These are phyloP conservation scores for Aspidapion aeneum DNA, from an alignment of 2,888 invertebrate genomes.

Conservation along the genomic window DNA sequence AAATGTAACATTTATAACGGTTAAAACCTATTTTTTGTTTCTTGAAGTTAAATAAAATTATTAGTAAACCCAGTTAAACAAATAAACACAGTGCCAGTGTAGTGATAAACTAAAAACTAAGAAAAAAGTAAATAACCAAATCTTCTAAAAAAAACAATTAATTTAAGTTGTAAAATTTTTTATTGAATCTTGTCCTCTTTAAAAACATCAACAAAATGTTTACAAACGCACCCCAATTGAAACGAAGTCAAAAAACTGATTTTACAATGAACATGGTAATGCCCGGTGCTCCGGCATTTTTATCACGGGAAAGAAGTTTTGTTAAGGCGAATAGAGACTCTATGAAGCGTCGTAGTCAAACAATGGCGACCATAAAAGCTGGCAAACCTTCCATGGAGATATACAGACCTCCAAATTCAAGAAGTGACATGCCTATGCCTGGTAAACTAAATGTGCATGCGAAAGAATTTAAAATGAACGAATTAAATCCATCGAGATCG, in stretches of 20 bases:
- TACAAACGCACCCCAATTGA: conserved; percentile 34
- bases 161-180: too few relatives aligned
- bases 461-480: conserved; percentile 84
- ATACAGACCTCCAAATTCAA: conserved; percentile 74
- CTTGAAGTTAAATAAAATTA: too few relatives aligned
- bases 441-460: conserved; percentile 80
- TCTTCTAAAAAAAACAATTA: too few relatives aligned
- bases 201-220: neutral
- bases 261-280: conserved; percentile 46
- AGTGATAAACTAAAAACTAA: too few relatives aligned
- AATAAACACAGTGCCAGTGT: too few relatives aligned
- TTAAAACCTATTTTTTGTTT: too few relatives aligned
- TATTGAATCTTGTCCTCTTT: neutral
- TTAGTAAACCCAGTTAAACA: too few relatives aligned
- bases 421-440: conserved; percentile 41
- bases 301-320: conserved; percentile 69
- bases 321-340: conserved; percentile 55
- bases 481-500: conserved; percentile 48
- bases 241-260: conserved; percentile 47
- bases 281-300: conserved; percentile 36
- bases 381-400: conserved; percentile 85
- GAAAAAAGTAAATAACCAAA: too few relatives aligned
- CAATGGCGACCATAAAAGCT: conserved; percentile 58
- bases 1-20: too few relatives aligned
- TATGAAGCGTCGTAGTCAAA: conserved; percentile 69